Evolutionary conservation across 2,113 vertebrate genomes (phyloP).

Genomic region (Pagrus major): DNA sequence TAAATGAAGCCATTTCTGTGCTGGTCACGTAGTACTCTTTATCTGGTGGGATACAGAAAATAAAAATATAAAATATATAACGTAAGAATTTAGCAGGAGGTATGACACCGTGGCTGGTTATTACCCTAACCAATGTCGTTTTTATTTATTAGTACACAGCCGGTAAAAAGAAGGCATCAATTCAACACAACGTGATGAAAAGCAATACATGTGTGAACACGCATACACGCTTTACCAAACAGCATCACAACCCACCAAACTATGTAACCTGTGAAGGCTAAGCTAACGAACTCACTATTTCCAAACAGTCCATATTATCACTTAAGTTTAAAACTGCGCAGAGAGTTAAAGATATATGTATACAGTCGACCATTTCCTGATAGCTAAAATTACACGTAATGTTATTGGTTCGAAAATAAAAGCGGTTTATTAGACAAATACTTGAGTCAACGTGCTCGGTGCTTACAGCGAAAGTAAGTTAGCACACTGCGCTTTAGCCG

Average conservation of each 20-base stretch:
- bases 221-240: not conserved
- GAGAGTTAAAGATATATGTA: not conserved
- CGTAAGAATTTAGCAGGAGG: not conserved
- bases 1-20: constrained; percentile 89
- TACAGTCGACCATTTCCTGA: not conserved
- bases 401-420: not conserved
- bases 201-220: not conserved
- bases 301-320: not conserved
- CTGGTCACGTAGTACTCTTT: not conserved
- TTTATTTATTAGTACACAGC: not conserved
- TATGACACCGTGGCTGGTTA: not conserved
- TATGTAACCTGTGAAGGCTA: not conserved
- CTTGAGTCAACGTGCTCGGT: constrained; percentile 57
- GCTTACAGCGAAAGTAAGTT: not conserved
- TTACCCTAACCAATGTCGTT: not conserved
- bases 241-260: not conserved
- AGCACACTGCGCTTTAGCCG: constrained; percentile 25
- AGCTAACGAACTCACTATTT: not conserved
- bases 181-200: not conserved
- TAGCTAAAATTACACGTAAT: accelerated
- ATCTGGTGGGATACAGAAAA: not conserved
- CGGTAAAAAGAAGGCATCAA: not conserved
- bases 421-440: not conserved
- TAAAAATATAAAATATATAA: not conserved
- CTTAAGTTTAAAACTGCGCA: not conserved